Base-by-base conservation (phyloP, 1,140 invertebrate species). In the Ips typographus region DNA sequence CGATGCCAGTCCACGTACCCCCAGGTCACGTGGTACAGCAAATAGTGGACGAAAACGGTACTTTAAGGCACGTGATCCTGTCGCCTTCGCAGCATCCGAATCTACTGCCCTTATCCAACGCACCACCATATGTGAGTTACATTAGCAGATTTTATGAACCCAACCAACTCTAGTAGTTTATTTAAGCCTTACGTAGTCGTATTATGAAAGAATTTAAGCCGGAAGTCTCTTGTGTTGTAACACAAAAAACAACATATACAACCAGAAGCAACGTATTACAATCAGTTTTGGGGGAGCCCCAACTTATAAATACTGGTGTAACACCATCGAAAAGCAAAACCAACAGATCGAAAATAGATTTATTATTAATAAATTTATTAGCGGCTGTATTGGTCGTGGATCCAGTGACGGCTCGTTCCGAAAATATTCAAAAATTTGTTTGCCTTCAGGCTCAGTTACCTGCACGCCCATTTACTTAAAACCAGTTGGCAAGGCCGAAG, bases 21-120 rank as follows among this genome's bases (percentile, higher is more conserved):
- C 91, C 91, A 47, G 94, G 93, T 77, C 94, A 90, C 84, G 87
- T 95, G 81, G 89, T 95, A 72, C 92, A 93, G 80, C 93, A 93
- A 79, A 93, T 95, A 74, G 88, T 95, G 71, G 94, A 95, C 81
- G 94, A 95, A 80, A 90, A 86, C 79, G 91, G 92, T 62, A 90
- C 91, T 65, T 84, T 96, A 72, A 86, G 91, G 47, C 93, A 95
- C 81, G 92, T 94, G 74, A 90, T 95, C 74, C 84, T 94, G 64
- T 91, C 90, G 6, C 87, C 90, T 60, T 88, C 91, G 78, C 85
- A 85, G 61, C 88, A 87, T 64, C 87, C 76, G 41, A 77, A 81
- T 78, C 70, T 82, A 71, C 64, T 78, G 47, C 73, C 76, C 1
- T 73, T 76, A 61, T 78, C 78, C 64, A 79, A 78, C 71, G 84